These are phyloP conservation scores for Crossoptilon crossoptilon DNA, from an alignment of 2,797 vertebrate species.

Conservation along the genomic window DNA sequence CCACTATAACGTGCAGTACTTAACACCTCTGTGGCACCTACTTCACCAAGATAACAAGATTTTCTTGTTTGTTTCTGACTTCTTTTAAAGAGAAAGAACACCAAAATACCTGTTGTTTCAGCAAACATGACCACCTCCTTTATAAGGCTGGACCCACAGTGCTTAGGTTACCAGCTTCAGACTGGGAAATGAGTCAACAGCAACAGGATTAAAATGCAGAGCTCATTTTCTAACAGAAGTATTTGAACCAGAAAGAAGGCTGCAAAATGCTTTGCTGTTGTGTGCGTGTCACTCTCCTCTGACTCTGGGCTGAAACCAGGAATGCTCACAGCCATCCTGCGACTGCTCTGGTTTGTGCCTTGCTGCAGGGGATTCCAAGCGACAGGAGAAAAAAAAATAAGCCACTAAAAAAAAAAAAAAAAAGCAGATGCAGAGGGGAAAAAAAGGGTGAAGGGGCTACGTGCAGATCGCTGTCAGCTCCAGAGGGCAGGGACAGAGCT, in stretches of 20 bases:
- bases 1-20: background rate
- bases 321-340: background rate
- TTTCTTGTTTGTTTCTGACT: background rate
- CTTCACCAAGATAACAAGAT: background rate
- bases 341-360: background rate
- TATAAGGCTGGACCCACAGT: rapidly evolving
- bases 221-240: background rate
- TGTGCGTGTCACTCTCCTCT: rapidly evolving
- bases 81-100: background rate
- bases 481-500: background rate
- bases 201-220: background rate
- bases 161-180: background rate
- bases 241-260: background rate
- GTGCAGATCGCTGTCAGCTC: background rate
- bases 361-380: background rate
- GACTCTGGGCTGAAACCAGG: background rate
- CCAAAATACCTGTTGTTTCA: background rate
- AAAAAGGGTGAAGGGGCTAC: background rate
- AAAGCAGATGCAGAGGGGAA: background rate
- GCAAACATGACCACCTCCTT: background rate
- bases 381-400: background rate
- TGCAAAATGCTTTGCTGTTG: rapidly evolving
- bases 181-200: background rate
- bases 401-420: background rate
- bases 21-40: background rate